A percentile compares a stretch with the other conserved stretches of the same genome.
phyloP scores from a whole-genome alignment of 2,888 invertebrate genomes.

The Autographa pulchrina region DNA sequence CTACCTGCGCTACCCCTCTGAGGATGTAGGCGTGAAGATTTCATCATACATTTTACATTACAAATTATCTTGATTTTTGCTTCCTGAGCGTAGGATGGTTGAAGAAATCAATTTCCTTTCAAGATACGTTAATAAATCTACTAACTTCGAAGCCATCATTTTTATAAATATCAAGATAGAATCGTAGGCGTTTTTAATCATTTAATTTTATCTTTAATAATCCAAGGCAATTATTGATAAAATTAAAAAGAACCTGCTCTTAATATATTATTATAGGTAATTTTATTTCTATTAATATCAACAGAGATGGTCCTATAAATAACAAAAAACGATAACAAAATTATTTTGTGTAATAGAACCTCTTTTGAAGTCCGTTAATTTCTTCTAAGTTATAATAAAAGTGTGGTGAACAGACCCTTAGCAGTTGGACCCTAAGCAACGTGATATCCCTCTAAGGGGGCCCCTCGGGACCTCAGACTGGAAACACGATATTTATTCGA shows the following conservation, averaged over 20 bases:
- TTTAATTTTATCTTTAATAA: not conserved
- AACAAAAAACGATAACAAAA: too few species aligned
- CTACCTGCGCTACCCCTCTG: not conserved
- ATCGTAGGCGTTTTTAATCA: not conserved
- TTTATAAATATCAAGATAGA: not conserved
- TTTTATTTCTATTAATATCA: too few species aligned
- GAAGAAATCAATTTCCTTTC: not conserved
- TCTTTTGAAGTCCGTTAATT: too few species aligned
- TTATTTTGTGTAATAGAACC: too few species aligned
- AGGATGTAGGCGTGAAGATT: not conserved
- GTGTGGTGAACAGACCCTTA: slow-evolving; percentile 21
- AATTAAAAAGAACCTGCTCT: not conserved
- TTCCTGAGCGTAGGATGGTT: not conserved
- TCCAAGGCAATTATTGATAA: not conserved
- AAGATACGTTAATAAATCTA: not conserved
- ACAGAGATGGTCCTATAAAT: too few species aligned
- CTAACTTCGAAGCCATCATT: not conserved
- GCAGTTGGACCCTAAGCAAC: slow-evolving; percentile 48
- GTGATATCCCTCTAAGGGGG: slow-evolving; percentile 50
- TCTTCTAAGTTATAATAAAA: slow-evolving; percentile 11
- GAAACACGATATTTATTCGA: slow-evolving; percentile 57
- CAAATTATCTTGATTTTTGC: slow-evolving; percentile 1
- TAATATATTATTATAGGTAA: too few species aligned
- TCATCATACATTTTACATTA: not conserved
- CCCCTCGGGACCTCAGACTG: slow-evolving; percentile 29